Conservation (phyloP, 64 coral and sea anemone species). For the Exaiptasia diaphana region DNA sequence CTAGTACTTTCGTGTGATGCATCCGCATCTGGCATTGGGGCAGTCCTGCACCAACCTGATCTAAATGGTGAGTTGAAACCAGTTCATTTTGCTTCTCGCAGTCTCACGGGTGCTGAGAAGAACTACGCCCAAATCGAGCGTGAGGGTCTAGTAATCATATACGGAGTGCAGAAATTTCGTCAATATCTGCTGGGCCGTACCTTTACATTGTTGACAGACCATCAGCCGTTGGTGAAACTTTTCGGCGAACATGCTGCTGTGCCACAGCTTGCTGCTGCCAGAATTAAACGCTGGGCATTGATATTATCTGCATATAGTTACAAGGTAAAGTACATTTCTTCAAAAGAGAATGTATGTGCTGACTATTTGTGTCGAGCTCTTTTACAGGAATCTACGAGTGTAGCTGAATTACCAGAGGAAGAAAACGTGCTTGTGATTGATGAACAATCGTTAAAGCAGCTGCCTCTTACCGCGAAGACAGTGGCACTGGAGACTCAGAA, state of each 20-base stretch:
- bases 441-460: background rate
- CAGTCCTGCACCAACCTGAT: background rate
- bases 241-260: constrained; percentile 18
- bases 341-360: constrained; percentile 26
- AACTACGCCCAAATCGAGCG: constrained; percentile 26
- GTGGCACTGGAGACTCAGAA: constrained; percentile 18
- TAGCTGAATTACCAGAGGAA: background rate
- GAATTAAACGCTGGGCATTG: constrained; percentile 49
- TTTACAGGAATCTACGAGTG: background rate
- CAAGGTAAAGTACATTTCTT: constrained; percentile 24
- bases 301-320: constrained; percentile 40
- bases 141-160: background rate
- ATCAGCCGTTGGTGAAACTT: constrained; percentile 8
- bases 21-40: background rate
- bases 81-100: constrained; percentile 1
- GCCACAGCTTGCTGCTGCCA: constrained; percentile 15
- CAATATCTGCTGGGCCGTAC: background rate
- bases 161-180: constrained; percentile 13
- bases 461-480: background rate
- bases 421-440: constrained; percentile 5
- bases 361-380: background rate
- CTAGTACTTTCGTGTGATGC: background rate
- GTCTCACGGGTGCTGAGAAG: background rate
- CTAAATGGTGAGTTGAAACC: background rate
- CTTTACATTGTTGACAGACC: constrained; percentile 32